A percentile compares a stretch with the other conserved stretches of the same genome.
Conservation (phyloP, 1,140 invertebrate species). For the Formica selysi region DNA sequence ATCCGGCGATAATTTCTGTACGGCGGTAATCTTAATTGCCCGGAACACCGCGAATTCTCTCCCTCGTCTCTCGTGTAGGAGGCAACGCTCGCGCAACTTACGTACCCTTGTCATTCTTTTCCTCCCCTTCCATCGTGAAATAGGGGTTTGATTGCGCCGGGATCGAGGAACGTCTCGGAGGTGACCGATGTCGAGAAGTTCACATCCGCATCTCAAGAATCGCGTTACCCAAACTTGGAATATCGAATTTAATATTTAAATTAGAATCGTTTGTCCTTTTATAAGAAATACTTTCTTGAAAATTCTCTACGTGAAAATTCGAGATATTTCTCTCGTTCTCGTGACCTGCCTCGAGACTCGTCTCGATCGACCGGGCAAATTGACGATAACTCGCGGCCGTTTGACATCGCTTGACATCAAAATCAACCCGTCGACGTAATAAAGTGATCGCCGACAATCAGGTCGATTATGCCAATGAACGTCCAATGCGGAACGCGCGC, state of each 20-base stretch:
- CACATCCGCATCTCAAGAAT: background rate
- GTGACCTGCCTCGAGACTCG: constrained; percentile 38
- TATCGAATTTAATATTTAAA: background rate
- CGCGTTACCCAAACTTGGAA: background rate
- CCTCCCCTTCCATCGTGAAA: constrained; percentile 42
- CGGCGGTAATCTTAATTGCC: constrained; percentile 79
- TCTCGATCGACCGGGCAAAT: constrained; percentile 79
- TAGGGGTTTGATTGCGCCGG: constrained; percentile 17
- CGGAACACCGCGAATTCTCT: constrained; percentile 73
- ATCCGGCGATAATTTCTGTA: constrained; percentile 81
- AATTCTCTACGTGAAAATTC: background rate
- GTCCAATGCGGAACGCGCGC: constrained; percentile 59
- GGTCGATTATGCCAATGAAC: constrained; percentile 83
- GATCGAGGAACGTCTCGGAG: constrained; percentile 22
- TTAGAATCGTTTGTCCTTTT: too few species aligned
- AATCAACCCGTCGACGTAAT: constrained; percentile 85
- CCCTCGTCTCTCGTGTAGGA: constrained; percentile 17
- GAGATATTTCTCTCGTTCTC: background rate
- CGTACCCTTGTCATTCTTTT: background rate
- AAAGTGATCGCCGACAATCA: constrained; percentile 85
- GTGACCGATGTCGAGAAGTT: background rate
- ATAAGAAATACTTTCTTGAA: too few species aligned
- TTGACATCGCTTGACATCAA: constrained; percentile 86
- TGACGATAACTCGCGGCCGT: constrained; percentile 83
- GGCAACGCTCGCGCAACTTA: constrained; percentile 13